phyloP scores from a whole-genome alignment of 2,113 vertebrate species.

The Daphoenositta chrysoptera region DNA sequence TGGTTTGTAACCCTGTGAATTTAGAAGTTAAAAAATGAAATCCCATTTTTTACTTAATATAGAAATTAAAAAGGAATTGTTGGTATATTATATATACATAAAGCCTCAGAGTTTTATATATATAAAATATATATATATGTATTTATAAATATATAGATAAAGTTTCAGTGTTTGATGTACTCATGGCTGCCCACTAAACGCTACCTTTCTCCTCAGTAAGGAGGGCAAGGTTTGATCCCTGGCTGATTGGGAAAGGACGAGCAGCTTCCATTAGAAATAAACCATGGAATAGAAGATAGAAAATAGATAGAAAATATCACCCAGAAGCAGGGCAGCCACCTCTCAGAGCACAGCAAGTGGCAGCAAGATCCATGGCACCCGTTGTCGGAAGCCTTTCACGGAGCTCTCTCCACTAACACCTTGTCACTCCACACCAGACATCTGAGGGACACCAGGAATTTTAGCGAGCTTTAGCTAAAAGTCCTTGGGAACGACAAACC shows the following conservation, averaged over 20 bases:
- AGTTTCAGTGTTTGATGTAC: neutral
- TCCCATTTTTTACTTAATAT: neutral
- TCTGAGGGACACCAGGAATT: neutral
- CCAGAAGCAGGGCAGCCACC: neutral
- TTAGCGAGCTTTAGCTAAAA: neutral
- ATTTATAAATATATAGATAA: neutral
- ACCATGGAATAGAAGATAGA: neutral
- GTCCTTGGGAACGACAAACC: neutral
- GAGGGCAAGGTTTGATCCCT: neutral
- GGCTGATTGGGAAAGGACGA: neutral
- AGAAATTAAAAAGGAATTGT: neutral
- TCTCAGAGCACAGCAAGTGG: neutral
- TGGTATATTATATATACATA: neutral
- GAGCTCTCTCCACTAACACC: neutral
- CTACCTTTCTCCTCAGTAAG: neutral
- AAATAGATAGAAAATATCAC: neutral
- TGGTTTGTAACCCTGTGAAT: neutral
- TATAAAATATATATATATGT: neutral
- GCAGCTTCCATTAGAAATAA: neutral
- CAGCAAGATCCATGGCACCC: neutral
- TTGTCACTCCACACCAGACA: neutral
- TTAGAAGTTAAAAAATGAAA: neutral
- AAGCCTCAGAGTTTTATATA: neutral
- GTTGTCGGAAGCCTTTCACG: neutral
- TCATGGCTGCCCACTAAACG: neutral